Base-by-base conservation (phyloP, 2,797 vertebrate genomes). In the Buphagus erythrorhynchus region DNA sequence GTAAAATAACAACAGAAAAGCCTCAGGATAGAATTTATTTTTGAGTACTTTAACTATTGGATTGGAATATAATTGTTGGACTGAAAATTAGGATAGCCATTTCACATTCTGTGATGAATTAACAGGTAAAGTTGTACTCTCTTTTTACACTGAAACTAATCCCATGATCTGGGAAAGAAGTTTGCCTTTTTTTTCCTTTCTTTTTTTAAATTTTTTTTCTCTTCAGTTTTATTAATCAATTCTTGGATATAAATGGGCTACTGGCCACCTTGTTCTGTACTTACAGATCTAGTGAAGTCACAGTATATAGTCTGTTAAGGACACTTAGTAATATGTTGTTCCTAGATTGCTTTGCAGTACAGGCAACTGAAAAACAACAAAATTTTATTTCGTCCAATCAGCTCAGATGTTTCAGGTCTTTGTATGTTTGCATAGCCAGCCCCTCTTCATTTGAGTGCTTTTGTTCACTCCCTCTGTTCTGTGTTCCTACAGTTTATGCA, bases 121-220 rank as follows among this genome's bases (percentile, higher is more conserved):
- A 54, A 54, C 8, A 49, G 28, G 9, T 78, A 19, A 72, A 82
- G 10, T 46, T 57, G 16, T 82, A 24, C 19, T 80, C 7, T 61
- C 45, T 77, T 61, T 77, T 67, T 78, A 29, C 59, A 43, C 12
- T 63, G 75, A 75, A 90, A 59, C 6, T 15, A 72, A 42, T 49
- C 6, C 54, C 0, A 2, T 51, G 52, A 52, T 49, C 22, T 85
- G 52, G 20, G n/a, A 72, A 40, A 66, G 38, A 82, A 31, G 16
- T 31, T 61, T 33, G 9, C 22, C 3, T 13, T 43, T 33, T 21
- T 19, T 73, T n/a, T n/a, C 15, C 1, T 12, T 40, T 26, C 7
- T 14, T 6, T 19, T 62, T 15, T 4, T 2, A 3, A 17, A 4
- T 7, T 33, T 11, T 29, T 7, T 7, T 59, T 5, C 2, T 38